phyloP scores from a whole-genome alignment of 2,113 vertebrate genomes.

The Myiagra hebetior region DNA sequence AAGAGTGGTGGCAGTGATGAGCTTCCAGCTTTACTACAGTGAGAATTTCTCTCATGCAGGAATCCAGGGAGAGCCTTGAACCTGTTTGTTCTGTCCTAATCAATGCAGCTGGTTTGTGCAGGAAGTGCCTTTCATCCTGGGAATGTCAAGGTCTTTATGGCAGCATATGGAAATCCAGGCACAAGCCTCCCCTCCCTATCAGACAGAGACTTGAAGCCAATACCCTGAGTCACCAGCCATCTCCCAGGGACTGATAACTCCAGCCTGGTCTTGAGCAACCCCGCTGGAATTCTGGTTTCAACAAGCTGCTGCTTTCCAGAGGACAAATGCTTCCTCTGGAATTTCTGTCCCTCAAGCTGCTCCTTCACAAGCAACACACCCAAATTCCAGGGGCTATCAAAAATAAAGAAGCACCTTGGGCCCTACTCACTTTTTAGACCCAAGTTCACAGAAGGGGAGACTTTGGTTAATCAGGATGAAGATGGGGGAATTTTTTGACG shows the following conservation, averaged over 20 bases:
- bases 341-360: background rate
- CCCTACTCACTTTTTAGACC: background rate
- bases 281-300: background rate
- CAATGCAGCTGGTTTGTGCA: slow-evolving; percentile 24
- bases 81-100: slow-evolving; percentile 51
- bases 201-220: background rate
- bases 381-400: background rate
- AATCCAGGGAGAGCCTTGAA: background rate
- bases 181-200: background rate
- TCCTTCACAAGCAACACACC: background rate
- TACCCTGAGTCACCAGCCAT: slow-evolving; percentile 2
- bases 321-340: background rate
- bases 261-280: slow-evolving; percentile 21
- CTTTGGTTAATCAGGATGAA: background rate
- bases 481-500: background rate
- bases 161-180: background rate
- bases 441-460: background rate
- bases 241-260: slow-evolving; percentile 11
- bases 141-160: background rate
- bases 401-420: background rate
- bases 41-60: background rate
- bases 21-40: background rate
- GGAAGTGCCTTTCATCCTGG: slow-evolving; percentile 9
- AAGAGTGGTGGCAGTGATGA: background rate
- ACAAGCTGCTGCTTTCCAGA: background rate